Percentiles rank a stretch among this genome's conserved stretches.
Evolutionary conservation across 2,888 invertebrate genomes (phyloP).

Genomic region (Lycophotia porphyrea): DNA sequence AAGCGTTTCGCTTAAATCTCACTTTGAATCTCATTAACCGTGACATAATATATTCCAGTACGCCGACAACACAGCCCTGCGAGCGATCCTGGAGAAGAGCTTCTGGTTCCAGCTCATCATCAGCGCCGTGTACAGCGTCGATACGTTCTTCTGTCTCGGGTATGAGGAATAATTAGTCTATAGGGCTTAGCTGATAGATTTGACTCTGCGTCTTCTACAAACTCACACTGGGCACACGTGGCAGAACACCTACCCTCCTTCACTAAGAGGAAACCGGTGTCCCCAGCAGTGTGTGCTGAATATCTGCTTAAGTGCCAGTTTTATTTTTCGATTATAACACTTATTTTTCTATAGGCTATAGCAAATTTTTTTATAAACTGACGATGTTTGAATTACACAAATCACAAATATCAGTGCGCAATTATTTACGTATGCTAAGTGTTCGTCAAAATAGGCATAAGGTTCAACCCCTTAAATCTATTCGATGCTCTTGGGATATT

Average conservation of each 20-base stretch:
- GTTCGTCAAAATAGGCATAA: background rate
- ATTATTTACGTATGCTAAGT: background rate
- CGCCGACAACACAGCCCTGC: constrained; percentile 94
- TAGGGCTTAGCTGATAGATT: background rate
- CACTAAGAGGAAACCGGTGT: too few relatives aligned
- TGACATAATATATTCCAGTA: constrained; percentile 83
- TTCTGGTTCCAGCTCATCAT: constrained; percentile 95
- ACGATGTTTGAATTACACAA: background rate
- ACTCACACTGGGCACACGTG: too few relatives aligned
- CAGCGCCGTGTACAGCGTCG: constrained; percentile 95
- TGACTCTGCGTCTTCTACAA: background rate
- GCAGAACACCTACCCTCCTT: too few relatives aligned
- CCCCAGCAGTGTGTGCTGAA: too few relatives aligned
- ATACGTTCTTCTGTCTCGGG: constrained; percentile 95
- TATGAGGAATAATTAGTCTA: constrained; percentile 66
- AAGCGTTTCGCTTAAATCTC: background rate
- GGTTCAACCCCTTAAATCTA: background rate
- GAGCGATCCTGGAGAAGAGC: constrained; percentile 92
- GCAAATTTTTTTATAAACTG: too few relatives aligned
- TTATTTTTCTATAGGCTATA: too few relatives aligned
- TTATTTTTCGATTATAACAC: too few relatives aligned
- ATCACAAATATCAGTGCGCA: background rate
- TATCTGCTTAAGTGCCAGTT: too few relatives aligned
- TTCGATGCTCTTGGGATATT: background rate
- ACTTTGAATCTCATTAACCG: background rate